A percentile compares a stretch with the other conserved stretches of the same genome.
Evolutionary conservation across 1,140 invertebrate genomes (phyloP).

Genomic region (Bombus vancouverensis): DNA sequence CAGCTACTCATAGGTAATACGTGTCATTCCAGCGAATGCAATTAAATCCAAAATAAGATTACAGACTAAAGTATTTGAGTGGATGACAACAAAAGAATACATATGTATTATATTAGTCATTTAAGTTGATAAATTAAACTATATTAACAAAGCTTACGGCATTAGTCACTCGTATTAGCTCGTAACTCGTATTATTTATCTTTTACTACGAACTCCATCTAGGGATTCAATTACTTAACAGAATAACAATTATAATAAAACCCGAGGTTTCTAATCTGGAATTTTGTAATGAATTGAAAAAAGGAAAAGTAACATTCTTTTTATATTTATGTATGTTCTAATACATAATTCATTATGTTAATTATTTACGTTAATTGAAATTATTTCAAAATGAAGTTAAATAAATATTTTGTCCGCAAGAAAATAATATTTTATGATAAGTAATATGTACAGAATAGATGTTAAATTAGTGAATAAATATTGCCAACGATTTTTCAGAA

Average conservation of each 20-base stretch:
- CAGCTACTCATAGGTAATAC: slow-evolving; percentile 27
- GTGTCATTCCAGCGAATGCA: slow-evolving; percentile 1
- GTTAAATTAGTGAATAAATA: background rate
- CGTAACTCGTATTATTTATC: background rate
- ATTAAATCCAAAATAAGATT: background rate
- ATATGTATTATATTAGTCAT: background rate
- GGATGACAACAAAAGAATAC: slow-evolving; percentile 6
- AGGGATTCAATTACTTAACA: background rate
- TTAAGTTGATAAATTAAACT: background rate
- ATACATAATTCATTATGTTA: too few species aligned
- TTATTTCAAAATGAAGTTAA: background rate
- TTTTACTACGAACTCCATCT: background rate
- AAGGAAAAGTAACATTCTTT: background rate
- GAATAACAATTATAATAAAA: background rate
- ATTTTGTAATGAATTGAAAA: background rate
- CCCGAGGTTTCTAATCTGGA: too few species aligned
- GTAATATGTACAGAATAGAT: background rate
- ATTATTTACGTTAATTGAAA: background rate
- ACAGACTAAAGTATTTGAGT: background rate
- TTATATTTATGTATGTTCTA: background rate
- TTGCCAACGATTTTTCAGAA: background rate
- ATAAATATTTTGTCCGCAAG: background rate
- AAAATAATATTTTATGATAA: background rate
- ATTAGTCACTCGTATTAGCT: background rate
- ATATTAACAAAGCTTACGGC: background rate